A percentile compares a stretch with the other conserved stretches of the same genome.
Evolutionary conservation across 2,797 vertebrate genomes (phyloP).

Genomic region (Bradypodion pumilum): DNA sequence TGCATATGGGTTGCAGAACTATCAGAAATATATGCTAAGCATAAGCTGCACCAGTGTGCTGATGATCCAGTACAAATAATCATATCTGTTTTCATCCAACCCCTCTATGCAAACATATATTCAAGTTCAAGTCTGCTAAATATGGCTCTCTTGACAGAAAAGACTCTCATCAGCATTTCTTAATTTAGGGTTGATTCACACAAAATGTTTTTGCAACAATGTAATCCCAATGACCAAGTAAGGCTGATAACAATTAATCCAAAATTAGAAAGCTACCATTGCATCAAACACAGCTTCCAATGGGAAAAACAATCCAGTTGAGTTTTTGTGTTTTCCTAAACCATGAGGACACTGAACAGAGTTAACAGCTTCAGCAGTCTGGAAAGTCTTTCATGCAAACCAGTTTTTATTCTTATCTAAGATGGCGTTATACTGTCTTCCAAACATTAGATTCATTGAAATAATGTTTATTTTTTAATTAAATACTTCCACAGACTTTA

Average conservation of each 20-base stretch:
- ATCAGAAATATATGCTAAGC: background rate
- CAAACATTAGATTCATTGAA: conserved; percentile 17
- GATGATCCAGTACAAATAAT: background rate
- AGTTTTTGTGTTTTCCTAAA: background rate
- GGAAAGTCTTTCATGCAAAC: background rate
- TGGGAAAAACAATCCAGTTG: background rate
- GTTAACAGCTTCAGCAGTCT: background rate
- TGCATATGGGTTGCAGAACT: background rate
- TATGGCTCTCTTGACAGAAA: background rate
- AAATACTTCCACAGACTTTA: background rate
- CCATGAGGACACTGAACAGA: background rate
- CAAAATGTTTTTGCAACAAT: conserved; percentile 42
- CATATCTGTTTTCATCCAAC: background rate
- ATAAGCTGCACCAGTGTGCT: accelerated
- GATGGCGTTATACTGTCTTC: background rate
- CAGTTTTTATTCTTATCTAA: conserved; percentile 11
- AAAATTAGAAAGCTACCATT: background rate
- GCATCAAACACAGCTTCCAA: background rate
- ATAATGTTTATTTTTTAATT: background rate
- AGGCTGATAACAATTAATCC: conserved; percentile 14
- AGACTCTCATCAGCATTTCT: background rate
- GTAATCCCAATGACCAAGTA: conserved; percentile 15
- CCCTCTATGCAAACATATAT: background rate
- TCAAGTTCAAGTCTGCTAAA: background rate
- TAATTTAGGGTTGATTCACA: conserved; percentile 17